Evolutionary conservation across 2,113 vertebrate species (phyloP).

Genomic region (Chaenogobius annularis): DNA sequence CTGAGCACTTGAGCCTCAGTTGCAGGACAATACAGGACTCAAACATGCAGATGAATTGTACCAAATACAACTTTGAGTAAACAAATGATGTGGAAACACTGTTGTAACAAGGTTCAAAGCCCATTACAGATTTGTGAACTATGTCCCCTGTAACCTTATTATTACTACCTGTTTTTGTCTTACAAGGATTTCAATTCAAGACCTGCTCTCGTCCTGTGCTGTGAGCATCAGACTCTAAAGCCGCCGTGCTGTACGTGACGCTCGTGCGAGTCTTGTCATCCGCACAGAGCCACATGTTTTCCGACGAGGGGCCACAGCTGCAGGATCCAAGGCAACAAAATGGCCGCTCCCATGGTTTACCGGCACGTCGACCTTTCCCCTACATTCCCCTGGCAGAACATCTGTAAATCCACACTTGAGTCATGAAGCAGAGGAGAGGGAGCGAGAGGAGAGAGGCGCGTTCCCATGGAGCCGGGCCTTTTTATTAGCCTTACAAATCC

Average conservation of each 20-base stretch:
- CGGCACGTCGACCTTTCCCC: conserved; percentile 73
- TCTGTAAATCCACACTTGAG: conserved; percentile 61
- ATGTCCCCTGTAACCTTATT: too few relatives aligned
- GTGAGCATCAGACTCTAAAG: too few relatives aligned
- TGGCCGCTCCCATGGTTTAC: conserved; percentile 40
- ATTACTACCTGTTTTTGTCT: too few relatives aligned
- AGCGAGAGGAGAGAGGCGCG: background rate
- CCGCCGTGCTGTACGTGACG: background rate
- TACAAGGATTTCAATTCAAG: too few relatives aligned
- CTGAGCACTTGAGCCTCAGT: too few relatives aligned
- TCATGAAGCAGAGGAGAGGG: conserved; percentile 19
- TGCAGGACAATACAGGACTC: too few relatives aligned
- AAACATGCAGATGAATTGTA: too few relatives aligned
- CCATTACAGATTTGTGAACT: too few relatives aligned
- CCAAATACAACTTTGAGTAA: too few relatives aligned
- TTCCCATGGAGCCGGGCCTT: conserved; percentile 36
- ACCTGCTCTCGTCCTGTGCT: too few relatives aligned
- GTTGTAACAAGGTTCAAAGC: too few relatives aligned
- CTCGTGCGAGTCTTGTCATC: background rate
- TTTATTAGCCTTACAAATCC: conserved; percentile 14
- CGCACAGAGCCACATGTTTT: background rate
- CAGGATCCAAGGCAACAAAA: conserved; percentile 52
- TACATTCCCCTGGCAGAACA: conserved; percentile 72
- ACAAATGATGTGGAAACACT: too few relatives aligned
- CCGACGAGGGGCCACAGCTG: conserved; percentile 53